Evolutionary conservation across 2,113 vertebrate species (phyloP).

Genomic region (Podarcis raffonei): DNA sequence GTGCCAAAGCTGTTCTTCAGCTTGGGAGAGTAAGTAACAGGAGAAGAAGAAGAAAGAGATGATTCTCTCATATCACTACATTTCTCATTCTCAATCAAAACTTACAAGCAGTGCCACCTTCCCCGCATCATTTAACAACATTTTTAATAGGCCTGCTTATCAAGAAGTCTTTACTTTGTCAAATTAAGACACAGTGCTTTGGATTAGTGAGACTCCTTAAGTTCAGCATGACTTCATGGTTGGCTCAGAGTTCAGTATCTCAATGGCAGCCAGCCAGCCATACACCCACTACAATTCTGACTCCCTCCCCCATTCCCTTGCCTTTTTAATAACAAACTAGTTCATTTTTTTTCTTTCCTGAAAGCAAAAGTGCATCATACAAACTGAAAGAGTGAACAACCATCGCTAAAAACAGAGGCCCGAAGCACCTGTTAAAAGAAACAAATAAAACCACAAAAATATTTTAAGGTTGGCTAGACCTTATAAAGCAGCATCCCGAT

Average conservation of each 20-base stretch:
- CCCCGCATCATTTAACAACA: slow-evolving; percentile 47
- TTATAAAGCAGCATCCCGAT: background rate
- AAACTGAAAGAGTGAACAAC: slow-evolving; percentile 57
- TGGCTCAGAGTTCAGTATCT: slow-evolving; percentile 77
- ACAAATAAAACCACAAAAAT: slow-evolving; percentile 51
- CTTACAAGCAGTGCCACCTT: slow-evolving; percentile 60
- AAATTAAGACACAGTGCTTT: slow-evolving; percentile 82
- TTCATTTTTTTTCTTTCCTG: slow-evolving; percentile 62
- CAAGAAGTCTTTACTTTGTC: slow-evolving; percentile 80
- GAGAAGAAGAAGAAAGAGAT: slow-evolving; percentile 47
- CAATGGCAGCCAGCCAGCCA: slow-evolving; percentile 81
- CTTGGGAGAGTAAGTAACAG: slow-evolving; percentile 38
- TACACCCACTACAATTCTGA: slow-evolving; percentile 72
- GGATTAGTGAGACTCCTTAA: slow-evolving; percentile 82
- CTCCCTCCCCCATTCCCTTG: slow-evolving; percentile 37
- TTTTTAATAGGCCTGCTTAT: slow-evolving; percentile 74
- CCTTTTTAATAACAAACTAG: slow-evolving; percentile 69
- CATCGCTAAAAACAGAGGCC: slow-evolving; percentile 71
- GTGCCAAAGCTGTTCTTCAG: slow-evolving; percentile 63
- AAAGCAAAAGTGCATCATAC: slow-evolving; percentile 63
- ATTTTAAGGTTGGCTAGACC: slow-evolving; percentile 53
- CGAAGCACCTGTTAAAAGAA: slow-evolving; percentile 61
- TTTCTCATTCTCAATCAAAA: slow-evolving; percentile 70
- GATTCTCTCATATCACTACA: slow-evolving; percentile 61
- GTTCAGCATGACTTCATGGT: slow-evolving; percentile 85